These are phyloP conservation scores for Synanthedon formicaeformis DNA, from an alignment of 2,888 invertebrate genomes.

Conservation along the genomic window DNA sequence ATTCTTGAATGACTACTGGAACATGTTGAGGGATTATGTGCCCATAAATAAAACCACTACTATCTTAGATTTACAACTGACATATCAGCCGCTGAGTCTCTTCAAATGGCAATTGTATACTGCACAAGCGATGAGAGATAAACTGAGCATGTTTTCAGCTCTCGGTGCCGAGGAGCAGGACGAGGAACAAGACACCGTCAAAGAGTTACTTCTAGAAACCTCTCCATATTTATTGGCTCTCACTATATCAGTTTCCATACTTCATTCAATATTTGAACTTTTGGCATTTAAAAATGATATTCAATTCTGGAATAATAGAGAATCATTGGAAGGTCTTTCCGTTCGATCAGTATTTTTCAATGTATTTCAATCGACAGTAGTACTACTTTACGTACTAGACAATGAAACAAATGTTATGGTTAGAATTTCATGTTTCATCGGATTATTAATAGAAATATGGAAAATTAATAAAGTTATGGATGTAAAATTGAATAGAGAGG, in stretches of 20 bases:
- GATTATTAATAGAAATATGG: constrained; percentile 97
- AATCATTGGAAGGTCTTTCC: constrained; percentile 96
- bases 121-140: constrained; percentile 93
- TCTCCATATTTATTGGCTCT: constrained; percentile 94
- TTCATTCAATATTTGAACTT: constrained; percentile 98
- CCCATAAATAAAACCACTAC: constrained; percentile 89
- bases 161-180: constrained; percentile 81
- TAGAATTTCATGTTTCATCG: constrained; percentile 92
- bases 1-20: constrained; percentile 98
- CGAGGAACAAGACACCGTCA: constrained; percentile 89
- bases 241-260: constrained; percentile 91
- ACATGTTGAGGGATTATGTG: constrained; percentile 93
- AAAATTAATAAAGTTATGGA: constrained; percentile 96
- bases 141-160: constrained; percentile 79
- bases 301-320: constrained; percentile 99
- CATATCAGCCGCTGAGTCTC: constrained; percentile 90
- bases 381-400: constrained; percentile 95
- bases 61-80: constrained; percentile 76
- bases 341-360: constrained; percentile 98
- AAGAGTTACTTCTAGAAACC: constrained; percentile 95
- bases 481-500: constrained; percentile 81
- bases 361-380: constrained; percentile 96
- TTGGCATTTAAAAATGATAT: constrained; percentile 99
- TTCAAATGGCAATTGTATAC: constrained; percentile 99
- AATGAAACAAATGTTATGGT: constrained; percentile 99